These are phyloP conservation scores for Luehdorfia chinensis DNA, from an alignment of 1,140 invertebrate genomes.

Conservation along the genomic window DNA sequence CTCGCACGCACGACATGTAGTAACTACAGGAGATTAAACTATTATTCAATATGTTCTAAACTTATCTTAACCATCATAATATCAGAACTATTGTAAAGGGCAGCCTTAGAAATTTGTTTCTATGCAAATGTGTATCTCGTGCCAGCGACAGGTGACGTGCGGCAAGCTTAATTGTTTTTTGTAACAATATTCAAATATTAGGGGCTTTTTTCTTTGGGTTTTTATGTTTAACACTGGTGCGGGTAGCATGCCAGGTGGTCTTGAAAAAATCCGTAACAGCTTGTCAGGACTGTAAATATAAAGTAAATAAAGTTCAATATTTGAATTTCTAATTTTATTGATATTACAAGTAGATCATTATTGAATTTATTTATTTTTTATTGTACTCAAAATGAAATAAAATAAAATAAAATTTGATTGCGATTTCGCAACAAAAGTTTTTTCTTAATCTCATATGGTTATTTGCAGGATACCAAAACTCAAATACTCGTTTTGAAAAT, in stretches of 20 bases:
- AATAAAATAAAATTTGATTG: too few species aligned
- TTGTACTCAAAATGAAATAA: neutral
- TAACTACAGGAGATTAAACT: too few species aligned
- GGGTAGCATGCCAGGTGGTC: conserved; percentile 71
- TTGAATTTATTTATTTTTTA: neutral
- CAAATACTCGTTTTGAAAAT: too few species aligned
- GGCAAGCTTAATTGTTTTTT: conserved; percentile 75
- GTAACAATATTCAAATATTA: conserved; percentile 75
- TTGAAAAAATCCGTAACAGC: conserved; percentile 60
- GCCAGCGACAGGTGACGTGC: conserved; percentile 70
- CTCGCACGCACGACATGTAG: too few species aligned
- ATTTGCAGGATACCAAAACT: too few species aligned
- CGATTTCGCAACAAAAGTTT: too few species aligned
- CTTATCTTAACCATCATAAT: conserved; percentile 12
- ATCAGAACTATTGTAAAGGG: conserved; percentile 18
- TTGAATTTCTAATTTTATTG: conserved; percentile 6
- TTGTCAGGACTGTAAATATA: conserved; percentile 36
- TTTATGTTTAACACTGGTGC: conserved; percentile 53
- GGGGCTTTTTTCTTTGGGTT: conserved; percentile 61
- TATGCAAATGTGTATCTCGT: conserved; percentile 73
- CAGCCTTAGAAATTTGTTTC: conserved; percentile 45
- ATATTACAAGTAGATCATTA: neutral
- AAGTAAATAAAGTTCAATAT: conserved; percentile 16
- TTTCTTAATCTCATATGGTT: too few species aligned
- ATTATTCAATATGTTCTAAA: conserved; percentile 18